Percentiles rank a stretch among this genome's conserved stretches.
Evolutionary conservation across 2,113 vertebrate species (phyloP).

Genomic region (Pelmatolapia mariae): DNA sequence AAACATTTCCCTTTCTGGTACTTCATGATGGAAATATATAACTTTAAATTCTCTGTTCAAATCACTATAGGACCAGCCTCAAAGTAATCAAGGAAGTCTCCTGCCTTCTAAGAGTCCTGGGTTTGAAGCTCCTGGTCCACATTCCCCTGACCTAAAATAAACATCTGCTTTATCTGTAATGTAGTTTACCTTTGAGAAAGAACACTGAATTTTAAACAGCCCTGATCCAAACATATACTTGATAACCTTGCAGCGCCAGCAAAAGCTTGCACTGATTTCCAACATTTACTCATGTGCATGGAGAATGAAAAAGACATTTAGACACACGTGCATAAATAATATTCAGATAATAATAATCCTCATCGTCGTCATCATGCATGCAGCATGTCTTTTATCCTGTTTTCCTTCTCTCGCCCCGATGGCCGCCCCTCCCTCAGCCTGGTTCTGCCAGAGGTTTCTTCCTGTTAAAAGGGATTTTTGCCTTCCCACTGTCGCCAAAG

Average conservation of each 20-base stretch:
- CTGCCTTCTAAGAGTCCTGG: background rate
- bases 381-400: background rate
- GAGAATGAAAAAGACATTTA: background rate
- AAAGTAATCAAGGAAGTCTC: background rate
- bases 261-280: background rate
- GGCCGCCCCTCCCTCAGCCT: background rate
- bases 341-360: background rate
- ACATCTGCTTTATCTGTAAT: background rate
- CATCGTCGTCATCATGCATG: background rate
- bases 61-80: background rate
- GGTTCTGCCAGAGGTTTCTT: background rate
- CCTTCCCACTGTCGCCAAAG: background rate
- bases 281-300: background rate
- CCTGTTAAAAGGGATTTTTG: background rate
- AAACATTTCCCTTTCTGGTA: background rate
- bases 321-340: background rate
- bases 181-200: background rate
- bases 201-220: background rate
- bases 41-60: background rate
- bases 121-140: background rate
- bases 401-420: background rate
- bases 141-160: background rate
- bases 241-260: background rate
- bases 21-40: background rate
- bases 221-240: background rate